phyloP scores from a whole-genome alignment of 1,140 invertebrate genomes.

The Pantala flavescens region DNA sequence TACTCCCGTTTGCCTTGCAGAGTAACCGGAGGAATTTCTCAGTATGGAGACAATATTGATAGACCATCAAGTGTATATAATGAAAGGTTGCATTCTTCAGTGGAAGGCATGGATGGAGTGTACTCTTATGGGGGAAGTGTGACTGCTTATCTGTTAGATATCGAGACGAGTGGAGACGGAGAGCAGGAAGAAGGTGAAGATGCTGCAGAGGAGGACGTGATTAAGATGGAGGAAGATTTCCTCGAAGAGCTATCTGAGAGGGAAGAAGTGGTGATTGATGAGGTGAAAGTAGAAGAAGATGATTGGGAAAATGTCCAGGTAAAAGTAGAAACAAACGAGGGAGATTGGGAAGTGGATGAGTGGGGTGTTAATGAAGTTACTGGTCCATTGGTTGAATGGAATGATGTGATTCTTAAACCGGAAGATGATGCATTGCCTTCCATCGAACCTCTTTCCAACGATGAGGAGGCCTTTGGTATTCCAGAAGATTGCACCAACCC shows the following conservation, averaged over 20 bases:
- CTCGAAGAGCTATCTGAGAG: not conserved
- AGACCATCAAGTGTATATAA: too few species aligned
- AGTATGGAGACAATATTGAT: too few species aligned
- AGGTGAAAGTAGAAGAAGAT: not conserved
- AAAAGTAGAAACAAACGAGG: not conserved
- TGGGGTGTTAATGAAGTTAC: not conserved
- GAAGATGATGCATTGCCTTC: not conserved
- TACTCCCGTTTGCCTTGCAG: not conserved
- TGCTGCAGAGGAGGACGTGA: not conserved
- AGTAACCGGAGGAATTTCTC: not conserved
- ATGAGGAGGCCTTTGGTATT: too few species aligned
- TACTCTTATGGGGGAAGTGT: not conserved
- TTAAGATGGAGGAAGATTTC: not conserved
- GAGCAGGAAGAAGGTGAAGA: not conserved
- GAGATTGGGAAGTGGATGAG: not conserved
- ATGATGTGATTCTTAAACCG: not conserved
- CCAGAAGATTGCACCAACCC: too few species aligned
- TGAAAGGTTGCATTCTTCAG: not conserved
- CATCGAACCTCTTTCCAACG: too few species aligned
- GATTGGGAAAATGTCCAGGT: not conserved
- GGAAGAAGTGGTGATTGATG: not conserved
- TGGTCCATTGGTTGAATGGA: not conserved
- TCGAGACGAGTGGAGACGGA: not conserved
- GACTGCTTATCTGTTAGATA: not conserved
- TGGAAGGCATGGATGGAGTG: not conserved